Percentiles rank a stretch among this genome's conserved stretches.
Conservation (phyloP, 2,113 vertebrate species). For the human region GRCh38 chr2:223055001-223055500, state of each 20-base stretch:
- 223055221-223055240: slow-evolving; percentile 65
- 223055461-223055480: slow-evolving; percentile 78
- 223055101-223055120: too few relatives aligned
- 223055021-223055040: too few relatives aligned
- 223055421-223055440: slow-evolving; percentile 83
- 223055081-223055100: too few relatives aligned
- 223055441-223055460: slow-evolving; percentile 88
- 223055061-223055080: too few relatives aligned
- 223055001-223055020: too few relatives aligned
- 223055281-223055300: slow-evolving; percentile 56
- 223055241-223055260: slow-evolving; percentile 40
- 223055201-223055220: neutral
- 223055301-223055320: slow-evolving; percentile 63
- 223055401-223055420: slow-evolving; percentile 90
- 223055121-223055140: too few relatives aligned
- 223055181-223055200: neutral
- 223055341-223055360: slow-evolving; percentile 82
- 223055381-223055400: slow-evolving; percentile 88
- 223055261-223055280: slow-evolving; percentile 26
- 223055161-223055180: too few relatives aligned
- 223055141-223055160: too few relatives aligned
- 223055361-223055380: slow-evolving; percentile 86
- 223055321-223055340: slow-evolving; percentile 82
- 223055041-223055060: too few relatives aligned
- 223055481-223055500: slow-evolving; percentile 78